Evolutionary conservation across 2,888 invertebrate genomes (phyloP), one percentile per base, ranked within the genome.

Genomic region (Patella pellucida): DNA sequence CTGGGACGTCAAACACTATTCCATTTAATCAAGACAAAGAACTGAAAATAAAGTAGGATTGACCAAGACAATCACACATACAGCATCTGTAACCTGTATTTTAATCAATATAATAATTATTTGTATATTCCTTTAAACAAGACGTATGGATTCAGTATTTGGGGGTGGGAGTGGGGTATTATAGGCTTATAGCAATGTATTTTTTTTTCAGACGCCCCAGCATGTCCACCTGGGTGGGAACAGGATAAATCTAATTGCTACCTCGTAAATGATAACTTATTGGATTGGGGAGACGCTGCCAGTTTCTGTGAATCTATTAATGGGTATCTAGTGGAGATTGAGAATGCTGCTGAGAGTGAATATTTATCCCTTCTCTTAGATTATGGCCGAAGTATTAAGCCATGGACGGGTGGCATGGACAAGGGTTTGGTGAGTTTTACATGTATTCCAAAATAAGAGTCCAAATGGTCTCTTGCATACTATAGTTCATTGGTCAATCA

Each of bases 381-480:
- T 23, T 62, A 23, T 23, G 62, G 23, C 62, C 14, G 23, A 3
- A 3, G 14, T n/a, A 62, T 23, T 12, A n/a, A 1, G 23, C 19
- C 62, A 62, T 62, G 62, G 62, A 62, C 62, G 11, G 62, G 62
- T 11, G 62, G 62, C 19, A 62, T 23, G 62, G 62, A 62, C 23
- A 62, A 23, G 62, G 23, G 23, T 16, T 23, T 62, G 23, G 62
- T 62, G 23, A 62, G 19, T 12, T 11, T 12, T 62, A 23, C 14
- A 41, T 41, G 41, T 41, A 7, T 41, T 41, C 3, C 27, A 2
- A 27, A 27, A 27, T 27, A 27, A n/a, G 1, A 4, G 31, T 2
- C 31, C 31, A 31, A 3, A 4, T 31, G 4, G 3, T 31, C 4
- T 31, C 4, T 4, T 31, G 31, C n/a, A n/a, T n/a, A n/a, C n/a